Conservation (phyloP, 2,797 vertebrate species). For the Mormyrops attenuatus region DNA sequence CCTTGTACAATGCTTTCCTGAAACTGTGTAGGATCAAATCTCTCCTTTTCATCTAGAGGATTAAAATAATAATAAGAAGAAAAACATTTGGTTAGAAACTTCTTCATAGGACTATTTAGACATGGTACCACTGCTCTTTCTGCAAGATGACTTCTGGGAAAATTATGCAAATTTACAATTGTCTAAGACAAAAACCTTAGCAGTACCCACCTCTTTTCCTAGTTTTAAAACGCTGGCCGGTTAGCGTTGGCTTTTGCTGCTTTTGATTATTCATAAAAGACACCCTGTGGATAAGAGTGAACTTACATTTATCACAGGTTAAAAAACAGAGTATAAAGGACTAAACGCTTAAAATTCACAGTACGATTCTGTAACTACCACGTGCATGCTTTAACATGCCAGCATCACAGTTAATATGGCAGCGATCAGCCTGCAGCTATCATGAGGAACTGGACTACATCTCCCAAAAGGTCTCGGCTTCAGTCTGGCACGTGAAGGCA, state of each 20-base stretch:
- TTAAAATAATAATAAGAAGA: slow-evolving; percentile 39
- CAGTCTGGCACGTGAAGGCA: not conserved
- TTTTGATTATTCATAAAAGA: slow-evolving; percentile 99
- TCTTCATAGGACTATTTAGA: not conserved
- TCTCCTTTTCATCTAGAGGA: slow-evolving; percentile 96
- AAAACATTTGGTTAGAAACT: not conserved
- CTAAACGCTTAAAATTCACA: not conserved
- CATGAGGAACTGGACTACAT: not conserved
- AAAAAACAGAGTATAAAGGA: not conserved
- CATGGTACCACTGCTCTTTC: not conserved
- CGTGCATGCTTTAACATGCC: not conserved
- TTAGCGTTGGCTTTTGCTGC: slow-evolving; percentile 99
- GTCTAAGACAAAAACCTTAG: not conserved
- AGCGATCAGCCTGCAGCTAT: not conserved
- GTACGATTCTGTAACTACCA: not conserved
- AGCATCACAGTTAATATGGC: not conserved
- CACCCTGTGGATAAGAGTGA: slow-evolving; percentile 58
- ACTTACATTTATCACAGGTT: not conserved
- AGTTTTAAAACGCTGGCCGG: slow-evolving; percentile 99
- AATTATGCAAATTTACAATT: not conserved
- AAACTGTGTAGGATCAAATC: slow-evolving; percentile 98
- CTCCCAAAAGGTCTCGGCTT: not conserved
- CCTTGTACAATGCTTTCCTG: slow-evolving; percentile 98
- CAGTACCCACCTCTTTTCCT: slow-evolving; percentile 84
- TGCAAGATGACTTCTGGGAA: not conserved